These are phyloP conservation scores for Pseudococcus viburni DNA, from an alignment of 2,888 invertebrate species.

Conservation along the genomic window DNA sequence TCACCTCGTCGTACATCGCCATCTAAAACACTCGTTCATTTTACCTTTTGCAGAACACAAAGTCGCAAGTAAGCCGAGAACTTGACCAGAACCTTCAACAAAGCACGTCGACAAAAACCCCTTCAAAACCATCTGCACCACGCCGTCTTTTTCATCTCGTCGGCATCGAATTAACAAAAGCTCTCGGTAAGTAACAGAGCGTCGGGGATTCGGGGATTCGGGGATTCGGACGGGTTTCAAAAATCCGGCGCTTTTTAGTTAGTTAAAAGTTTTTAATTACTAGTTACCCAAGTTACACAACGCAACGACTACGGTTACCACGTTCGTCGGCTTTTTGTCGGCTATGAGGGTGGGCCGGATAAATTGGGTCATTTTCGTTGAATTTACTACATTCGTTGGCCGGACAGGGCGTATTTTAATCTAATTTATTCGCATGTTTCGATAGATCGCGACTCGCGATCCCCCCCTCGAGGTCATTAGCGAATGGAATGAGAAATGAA, in stretches of 20 bases:
- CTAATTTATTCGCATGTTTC: constrained; percentile 3
- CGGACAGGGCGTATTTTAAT: neutral
- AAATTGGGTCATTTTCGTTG: constrained; percentile 14
- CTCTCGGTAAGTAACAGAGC: neutral
- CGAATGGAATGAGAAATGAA: neutral
- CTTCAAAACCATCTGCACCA: neutral
- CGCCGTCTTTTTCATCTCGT: no score
- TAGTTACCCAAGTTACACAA: neutral
- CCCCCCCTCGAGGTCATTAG: neutral
- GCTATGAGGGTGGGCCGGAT: neutral
- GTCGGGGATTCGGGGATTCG: neutral
- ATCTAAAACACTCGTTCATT: neutral
- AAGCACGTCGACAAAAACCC: neutral
- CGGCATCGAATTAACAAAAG: constrained; percentile 1
- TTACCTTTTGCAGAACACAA: neutral
- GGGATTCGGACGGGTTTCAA: neutral
- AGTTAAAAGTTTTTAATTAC: neutral
- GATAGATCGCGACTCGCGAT: constrained; percentile 7
- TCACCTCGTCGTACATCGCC: neutral
- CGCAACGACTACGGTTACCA: neutral
- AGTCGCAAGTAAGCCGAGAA: constrained; percentile 15
- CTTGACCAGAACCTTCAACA: neutral
- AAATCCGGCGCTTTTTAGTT: neutral
- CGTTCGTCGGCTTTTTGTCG: neutral
- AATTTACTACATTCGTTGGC: neutral